Evolutionary conservation across 2,797 vertebrate genomes (phyloP), one percentile per base, ranked within the genome.

Genomic region (Selene dorsalis): DNA sequence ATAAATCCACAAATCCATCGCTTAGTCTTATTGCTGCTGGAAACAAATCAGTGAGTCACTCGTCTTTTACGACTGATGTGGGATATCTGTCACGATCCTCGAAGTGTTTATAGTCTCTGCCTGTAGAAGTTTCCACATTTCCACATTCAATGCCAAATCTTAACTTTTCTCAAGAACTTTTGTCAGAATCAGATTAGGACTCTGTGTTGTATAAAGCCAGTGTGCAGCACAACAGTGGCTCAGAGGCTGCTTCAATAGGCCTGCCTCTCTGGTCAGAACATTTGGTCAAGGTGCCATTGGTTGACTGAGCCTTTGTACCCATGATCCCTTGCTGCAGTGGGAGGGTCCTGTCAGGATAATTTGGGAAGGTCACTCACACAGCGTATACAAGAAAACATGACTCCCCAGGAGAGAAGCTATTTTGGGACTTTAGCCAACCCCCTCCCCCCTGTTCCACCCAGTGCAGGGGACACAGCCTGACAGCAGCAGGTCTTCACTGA

Each of bases 211-310:
- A 63, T 73, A 56, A 73, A 68, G 69, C 55, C 52, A 66, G 60
- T 11, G 55, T 24, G 59, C 53, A 7, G 74, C 58, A 60, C 45
- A 60, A 74, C 17, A 60, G 39, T 20, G 56, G 61, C 63, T 75
- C 75, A 66, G 26, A 64, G 53, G 71, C 73, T 43, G 2, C 78
- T 80, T 86, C 60, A 82, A 82, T 47, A 72, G 68, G 45, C 30
- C 75, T 59, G 47, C 56, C 58, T 66, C 79, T 75, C 59, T 35
- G 78, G 80, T 86, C 72, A 83, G 69, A 85, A 83, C 84, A 78
- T 86, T 90, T 88, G 83, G 88, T 85, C 84, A 92, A 92, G 89
- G 89, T 92, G 90, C 83, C 89, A 83, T 85, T 88, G 85, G 80
- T 62, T 52, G 59, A 78, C 56, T n/a, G 64, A 74, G 65, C 77